phyloP scores from a whole-genome alignment of 1,140 invertebrate species.

The Atta cephalotes region DNA sequence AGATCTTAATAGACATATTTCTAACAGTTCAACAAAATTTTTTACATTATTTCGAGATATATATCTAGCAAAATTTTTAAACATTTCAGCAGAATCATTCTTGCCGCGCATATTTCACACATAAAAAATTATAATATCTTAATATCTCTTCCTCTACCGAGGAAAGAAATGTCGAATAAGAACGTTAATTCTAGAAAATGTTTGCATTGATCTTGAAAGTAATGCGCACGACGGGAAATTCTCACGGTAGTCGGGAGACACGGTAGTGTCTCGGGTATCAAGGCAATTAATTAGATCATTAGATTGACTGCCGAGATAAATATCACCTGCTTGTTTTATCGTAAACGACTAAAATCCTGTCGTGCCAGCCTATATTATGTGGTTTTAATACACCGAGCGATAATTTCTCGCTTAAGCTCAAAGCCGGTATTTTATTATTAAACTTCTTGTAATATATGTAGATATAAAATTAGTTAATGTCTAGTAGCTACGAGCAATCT shows the following conservation, averaged over 20 bases:
- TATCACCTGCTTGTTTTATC: not conserved
- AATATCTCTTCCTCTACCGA: not conserved
- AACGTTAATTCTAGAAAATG: not conserved
- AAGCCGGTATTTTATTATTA: slow-evolving; percentile 17
- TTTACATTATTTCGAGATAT: too few relatives aligned
- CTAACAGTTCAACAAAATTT: too few relatives aligned
- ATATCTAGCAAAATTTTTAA: too few relatives aligned
- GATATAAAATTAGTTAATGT: slow-evolving; percentile 14
- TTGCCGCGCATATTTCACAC: too few relatives aligned
- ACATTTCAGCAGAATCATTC: too few relatives aligned
- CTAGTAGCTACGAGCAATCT: not conserved
- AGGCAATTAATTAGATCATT: too few relatives aligned
- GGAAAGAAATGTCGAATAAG: not conserved
- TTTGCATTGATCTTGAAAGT: slow-evolving; percentile 28
- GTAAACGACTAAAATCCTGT: slow-evolving; percentile 6
- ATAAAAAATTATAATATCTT: not conserved
- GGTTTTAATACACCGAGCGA: slow-evolving; percentile 24
- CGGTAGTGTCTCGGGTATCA: too few relatives aligned
- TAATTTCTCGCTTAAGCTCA: not conserved
- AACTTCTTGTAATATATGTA: not conserved
- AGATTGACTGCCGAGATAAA: not conserved
- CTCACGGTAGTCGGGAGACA: not conserved
- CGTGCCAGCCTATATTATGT: slow-evolving; percentile 1
- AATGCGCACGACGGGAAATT: slow-evolving; percentile 1
- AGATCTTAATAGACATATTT: too few relatives aligned